These are phyloP conservation scores for Actinopyga echinites DNA, from an alignment of 53 echinoderm and acorn worm species.

Conservation along the genomic window DNA sequence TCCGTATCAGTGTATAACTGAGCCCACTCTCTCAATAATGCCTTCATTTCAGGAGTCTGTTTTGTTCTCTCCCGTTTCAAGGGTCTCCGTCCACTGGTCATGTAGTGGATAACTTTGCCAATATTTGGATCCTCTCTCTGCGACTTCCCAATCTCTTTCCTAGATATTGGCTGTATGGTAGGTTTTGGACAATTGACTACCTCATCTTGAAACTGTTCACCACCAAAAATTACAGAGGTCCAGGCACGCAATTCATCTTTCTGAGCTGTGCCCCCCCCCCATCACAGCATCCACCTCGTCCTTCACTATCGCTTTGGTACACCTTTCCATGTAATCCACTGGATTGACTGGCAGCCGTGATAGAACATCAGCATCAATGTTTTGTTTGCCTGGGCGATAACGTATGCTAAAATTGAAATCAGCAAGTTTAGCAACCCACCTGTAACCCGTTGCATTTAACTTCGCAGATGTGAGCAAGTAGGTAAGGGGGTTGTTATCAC, in stretches of 20 bases:
- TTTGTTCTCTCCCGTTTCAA: conserved; percentile 6
- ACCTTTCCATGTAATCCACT: conserved; percentile 4
- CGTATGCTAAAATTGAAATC: conserved; percentile 13
- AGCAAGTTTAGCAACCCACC: conserved; percentile 13
- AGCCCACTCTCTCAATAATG: conserved; percentile 54
- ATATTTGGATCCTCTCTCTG: conserved; percentile 49
- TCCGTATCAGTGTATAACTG: conserved; percentile 33
- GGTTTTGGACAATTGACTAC: neutral
- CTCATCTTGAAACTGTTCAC: neutral
- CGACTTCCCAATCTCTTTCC: neutral
- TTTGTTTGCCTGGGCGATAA: conserved; percentile 51
- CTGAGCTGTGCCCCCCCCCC: neutral
- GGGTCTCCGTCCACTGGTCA: neutral
- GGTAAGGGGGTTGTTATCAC: conserved; percentile 67
- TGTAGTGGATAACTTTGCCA: conserved; percentile 15
- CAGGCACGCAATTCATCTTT: neutral
- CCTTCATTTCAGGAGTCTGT: neutral
- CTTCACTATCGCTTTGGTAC: conserved; percentile 30
- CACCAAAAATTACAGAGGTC: neutral
- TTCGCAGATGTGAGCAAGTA: conserved; percentile 33
- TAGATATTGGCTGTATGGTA: neutral
- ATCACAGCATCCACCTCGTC: conserved; percentile 21
- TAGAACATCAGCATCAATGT: conserved; percentile 53
- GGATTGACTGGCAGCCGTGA: conserved; percentile 8
- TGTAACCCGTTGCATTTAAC: neutral